Evolutionary conservation across 2,888 invertebrate species (phyloP).

Genomic region (Diarsia mendica): DNA sequence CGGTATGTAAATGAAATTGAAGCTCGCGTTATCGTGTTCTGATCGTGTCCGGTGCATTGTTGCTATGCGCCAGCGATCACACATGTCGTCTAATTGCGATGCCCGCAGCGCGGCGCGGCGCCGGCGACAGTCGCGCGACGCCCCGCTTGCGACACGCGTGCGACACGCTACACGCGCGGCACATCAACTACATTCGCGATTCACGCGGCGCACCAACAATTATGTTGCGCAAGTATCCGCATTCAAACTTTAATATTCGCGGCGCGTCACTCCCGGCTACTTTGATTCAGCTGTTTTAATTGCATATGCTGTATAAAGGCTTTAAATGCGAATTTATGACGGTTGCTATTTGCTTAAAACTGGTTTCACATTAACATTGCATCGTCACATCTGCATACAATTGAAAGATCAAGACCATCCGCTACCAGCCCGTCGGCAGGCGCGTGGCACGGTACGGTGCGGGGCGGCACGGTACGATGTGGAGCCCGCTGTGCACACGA

Average conservation of each 20-base stretch:
- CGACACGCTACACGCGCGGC: constrained; percentile 49
- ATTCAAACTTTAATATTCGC: constrained; percentile 75
- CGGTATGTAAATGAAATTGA: constrained; percentile 63
- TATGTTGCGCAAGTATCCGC: constrained; percentile 80
- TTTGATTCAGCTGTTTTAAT: constrained; percentile 76
- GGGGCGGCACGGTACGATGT: not conserved
- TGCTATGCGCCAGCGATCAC: constrained; percentile 67
- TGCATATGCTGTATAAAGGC: constrained; percentile 74
- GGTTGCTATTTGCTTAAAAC: constrained; percentile 55
- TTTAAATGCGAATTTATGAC: constrained; percentile 46
- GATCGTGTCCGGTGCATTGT: constrained; percentile 68
- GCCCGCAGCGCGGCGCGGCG: constrained; percentile 41
- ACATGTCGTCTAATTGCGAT: constrained; percentile 65
- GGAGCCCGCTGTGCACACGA: constrained; percentile 35
- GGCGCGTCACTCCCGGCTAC: constrained; percentile 67
- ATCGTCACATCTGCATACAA: constrained; percentile 65
- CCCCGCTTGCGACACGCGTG: constrained; percentile 68
- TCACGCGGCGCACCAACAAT: constrained; percentile 78
- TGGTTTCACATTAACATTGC: constrained; percentile 55
- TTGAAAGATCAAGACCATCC: constrained; percentile 65
- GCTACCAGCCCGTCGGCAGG: constrained; percentile 14
- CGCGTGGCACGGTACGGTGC: not conserved
- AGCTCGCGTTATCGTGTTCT: constrained; percentile 59
- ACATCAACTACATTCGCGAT: constrained; percentile 72
- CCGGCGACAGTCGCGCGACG: constrained; percentile 53